These are phyloP conservation scores for Drosophila setosimentum DNA, from an alignment of 2,888 invertebrate species.

Conservation along the genomic window DNA sequence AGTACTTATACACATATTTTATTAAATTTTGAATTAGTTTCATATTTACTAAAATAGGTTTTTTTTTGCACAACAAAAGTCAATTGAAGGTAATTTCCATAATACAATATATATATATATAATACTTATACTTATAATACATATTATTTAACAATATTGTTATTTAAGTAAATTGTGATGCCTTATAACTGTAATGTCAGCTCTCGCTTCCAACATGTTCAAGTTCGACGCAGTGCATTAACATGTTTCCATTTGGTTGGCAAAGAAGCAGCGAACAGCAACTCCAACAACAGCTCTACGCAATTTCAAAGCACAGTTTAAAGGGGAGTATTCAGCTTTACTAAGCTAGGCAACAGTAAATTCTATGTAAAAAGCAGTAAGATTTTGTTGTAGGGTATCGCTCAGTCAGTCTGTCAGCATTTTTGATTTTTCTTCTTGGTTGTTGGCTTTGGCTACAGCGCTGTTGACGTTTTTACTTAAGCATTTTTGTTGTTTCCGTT, in stretches of 20 bases:
- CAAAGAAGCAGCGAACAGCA: constrained; percentile 10
- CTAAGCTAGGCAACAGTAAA: background rate
- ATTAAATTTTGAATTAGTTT: background rate
- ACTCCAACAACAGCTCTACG: constrained; percentile 1
- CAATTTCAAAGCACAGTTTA: background rate
- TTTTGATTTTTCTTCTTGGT: constrained; percentile 19
- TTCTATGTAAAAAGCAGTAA: background rate
- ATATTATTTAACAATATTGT: background rate
- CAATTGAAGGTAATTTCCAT: background rate
- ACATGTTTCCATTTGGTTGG: constrained; percentile 2
- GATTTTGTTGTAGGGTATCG: constrained; percentile 24
- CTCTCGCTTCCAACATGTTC: constrained; percentile 68
- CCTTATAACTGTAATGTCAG: constrained; percentile 24
- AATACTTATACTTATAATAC: too few relatives aligned
- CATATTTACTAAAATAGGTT: background rate
- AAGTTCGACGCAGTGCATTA: constrained; percentile 58
- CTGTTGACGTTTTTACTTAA: constrained; percentile 59
- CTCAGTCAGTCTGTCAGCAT: background rate
- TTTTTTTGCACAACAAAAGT: background rate
- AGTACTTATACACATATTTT: background rate
- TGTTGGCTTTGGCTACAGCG: constrained; percentile 28
- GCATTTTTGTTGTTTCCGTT: constrained; percentile 34
- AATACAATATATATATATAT: too few relatives aligned
- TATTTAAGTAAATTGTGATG: too few relatives aligned
- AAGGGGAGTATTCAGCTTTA: background rate